These are phyloP conservation scores for Ascaphus truei DNA, from an alignment of 2,113 vertebrate genomes.

Conservation along the genomic window DNA sequence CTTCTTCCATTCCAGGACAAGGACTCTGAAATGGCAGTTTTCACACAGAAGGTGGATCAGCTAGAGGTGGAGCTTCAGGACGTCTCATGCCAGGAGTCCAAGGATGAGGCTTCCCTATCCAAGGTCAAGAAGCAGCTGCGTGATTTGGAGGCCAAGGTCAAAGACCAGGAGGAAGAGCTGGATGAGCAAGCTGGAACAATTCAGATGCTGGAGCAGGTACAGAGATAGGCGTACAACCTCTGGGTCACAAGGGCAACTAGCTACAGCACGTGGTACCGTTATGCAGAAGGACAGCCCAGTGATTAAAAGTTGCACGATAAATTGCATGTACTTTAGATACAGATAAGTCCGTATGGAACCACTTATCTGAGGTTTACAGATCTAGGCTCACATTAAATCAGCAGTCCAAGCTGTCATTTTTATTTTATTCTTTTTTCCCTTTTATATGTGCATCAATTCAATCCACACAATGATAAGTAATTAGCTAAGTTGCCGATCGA, in stretches of 20 bases:
- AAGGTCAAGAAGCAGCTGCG: slow-evolving; percentile 92
- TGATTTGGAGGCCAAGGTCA: slow-evolving; percentile 89
- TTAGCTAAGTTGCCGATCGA: no score
- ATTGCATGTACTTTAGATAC: no score
- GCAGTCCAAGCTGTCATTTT: no score
- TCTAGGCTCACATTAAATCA: no score
- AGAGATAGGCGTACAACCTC: background rate
- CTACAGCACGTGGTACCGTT: background rate
- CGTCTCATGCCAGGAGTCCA: slow-evolving; percentile 91
- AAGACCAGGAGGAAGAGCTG: slow-evolving; percentile 96
- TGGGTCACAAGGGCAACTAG: background rate
- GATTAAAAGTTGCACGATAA: background rate
- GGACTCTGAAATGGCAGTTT: slow-evolving; percentile 76
- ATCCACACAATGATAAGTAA: no score
- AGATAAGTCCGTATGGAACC: no score
- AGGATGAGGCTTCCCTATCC: slow-evolving; percentile 89
- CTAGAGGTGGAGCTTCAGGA: slow-evolving; percentile 91
- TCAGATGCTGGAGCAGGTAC: slow-evolving; percentile 96
- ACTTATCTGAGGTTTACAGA: no score
- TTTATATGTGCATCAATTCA: no score
- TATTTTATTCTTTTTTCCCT: no score
- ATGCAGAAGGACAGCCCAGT: background rate
- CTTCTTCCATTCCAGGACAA: slow-evolving; percentile 76
- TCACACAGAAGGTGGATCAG: slow-evolving; percentile 80
- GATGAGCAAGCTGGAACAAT: slow-evolving; percentile 95